Evolutionary conservation across 1,140 invertebrate species (phyloP).

Genomic region (Papilio glaucus): DNA sequence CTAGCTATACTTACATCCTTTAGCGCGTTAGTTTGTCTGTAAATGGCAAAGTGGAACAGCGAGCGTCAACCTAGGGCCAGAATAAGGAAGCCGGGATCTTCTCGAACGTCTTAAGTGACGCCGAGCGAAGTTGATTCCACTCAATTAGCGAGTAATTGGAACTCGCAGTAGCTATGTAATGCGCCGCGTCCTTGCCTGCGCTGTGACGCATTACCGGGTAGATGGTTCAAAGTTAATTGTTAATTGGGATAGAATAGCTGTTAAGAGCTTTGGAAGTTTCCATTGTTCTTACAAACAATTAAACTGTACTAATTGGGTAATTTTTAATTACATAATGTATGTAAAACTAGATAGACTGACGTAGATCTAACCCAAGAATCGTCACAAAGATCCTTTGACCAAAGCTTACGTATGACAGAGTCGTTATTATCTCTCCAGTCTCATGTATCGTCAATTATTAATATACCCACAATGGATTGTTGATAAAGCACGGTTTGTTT

Average conservation of each 20-base stretch:
- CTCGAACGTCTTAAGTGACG: conserved; percentile 31
- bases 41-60: conserved; percentile 21
- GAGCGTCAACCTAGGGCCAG: conserved; percentile 10
- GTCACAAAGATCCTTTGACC: too few species aligned
- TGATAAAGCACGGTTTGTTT: conserved; percentile 6
- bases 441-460: not conserved
- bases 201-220: conserved; percentile 40
- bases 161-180: conserved; percentile 21
- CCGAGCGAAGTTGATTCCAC: conserved; percentile 46
- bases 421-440: too few species aligned
- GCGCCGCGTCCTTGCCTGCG: conserved; percentile 44
- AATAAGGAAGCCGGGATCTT: conserved; percentile 32
- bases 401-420: too few species aligned
- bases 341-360: too few species aligned
- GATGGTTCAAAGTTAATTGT: not conserved
- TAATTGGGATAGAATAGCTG: conserved; percentile 18
- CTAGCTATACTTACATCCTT: not conserved
- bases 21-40: not conserved
- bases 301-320: not conserved
- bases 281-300: not conserved
- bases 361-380: too few species aligned
- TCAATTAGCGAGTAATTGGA: conserved; percentile 57
- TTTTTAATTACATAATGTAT: too few species aligned
- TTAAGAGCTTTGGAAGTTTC: conserved; percentile 6
- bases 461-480: not conserved